Evolutionary conservation across 1,140 invertebrate genomes (phyloP).

Genomic region (Nylanderia fulva): DNA sequence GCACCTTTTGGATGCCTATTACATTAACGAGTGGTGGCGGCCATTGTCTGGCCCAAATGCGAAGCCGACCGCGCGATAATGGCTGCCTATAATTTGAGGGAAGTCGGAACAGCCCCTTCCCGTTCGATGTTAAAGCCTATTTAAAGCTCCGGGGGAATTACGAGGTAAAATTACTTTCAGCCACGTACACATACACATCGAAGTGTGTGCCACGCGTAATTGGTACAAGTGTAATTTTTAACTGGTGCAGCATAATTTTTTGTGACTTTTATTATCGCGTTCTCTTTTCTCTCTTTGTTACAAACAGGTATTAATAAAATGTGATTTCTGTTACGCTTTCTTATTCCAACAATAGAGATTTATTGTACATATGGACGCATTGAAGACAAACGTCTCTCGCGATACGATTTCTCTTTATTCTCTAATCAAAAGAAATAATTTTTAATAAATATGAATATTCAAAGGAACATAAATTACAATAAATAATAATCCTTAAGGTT

Average conservation of each 20-base stretch:
- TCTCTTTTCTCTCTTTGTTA: neutral
- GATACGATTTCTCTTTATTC: neutral
- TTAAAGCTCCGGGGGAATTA: slow-evolving; percentile 45
- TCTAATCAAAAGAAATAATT: neutral
- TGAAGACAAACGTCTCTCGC: neutral
- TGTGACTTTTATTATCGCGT: slow-evolving; percentile 3
- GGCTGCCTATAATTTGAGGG: slow-evolving; percentile 81
- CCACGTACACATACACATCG: neutral
- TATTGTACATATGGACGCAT: neutral
- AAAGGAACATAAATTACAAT: neutral
- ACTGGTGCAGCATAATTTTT: slow-evolving; percentile 24
- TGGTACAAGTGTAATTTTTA: slow-evolving; percentile 50
- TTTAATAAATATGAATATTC: neutral
- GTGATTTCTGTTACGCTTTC: neutral
- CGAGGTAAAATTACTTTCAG: slow-evolving; percentile 53
- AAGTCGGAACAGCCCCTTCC: slow-evolving; percentile 53
- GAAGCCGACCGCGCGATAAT: slow-evolving; percentile 78
- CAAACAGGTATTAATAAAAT: slow-evolving; percentile 19
- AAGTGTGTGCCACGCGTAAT: slow-evolving; percentile 32
- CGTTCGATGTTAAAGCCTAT: slow-evolving; percentile 48
- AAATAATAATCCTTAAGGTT: too few relatives aligned
- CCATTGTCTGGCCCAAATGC: slow-evolving; percentile 83
- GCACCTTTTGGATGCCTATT: slow-evolving; percentile 82
- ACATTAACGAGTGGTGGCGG: slow-evolving; percentile 83
- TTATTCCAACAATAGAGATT: slow-evolving; percentile 23